Base-by-base conservation (phyloP, 2,797 vertebrate genomes). In the Champsocephalus gunnari region DNA sequence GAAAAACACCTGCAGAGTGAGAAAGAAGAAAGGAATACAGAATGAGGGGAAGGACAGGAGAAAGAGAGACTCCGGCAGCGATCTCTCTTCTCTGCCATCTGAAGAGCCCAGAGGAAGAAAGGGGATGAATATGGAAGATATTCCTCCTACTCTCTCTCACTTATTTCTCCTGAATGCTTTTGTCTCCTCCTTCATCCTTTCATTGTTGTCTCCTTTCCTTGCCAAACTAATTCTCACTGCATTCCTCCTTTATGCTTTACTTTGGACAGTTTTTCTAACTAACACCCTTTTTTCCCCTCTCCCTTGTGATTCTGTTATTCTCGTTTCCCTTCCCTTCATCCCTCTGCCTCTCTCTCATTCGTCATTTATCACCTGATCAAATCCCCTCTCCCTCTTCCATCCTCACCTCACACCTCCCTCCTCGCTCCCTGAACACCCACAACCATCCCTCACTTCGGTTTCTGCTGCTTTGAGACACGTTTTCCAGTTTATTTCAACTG, bases 41-140 rank as follows among this genome's bases (percentile, higher is more conserved):
- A 86, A 88, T 89, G 82, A 91, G 83, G 73, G 67, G 68, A 86
- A 86, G 80, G 75, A 82, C 68, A 70, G 71, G 65, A 75, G 70
- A 77, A 83, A 81, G 81, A 80, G 66, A 70, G 73, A 79, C 84
- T 91, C 91, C 89, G 83, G 87, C 88, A 89, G 87, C 80, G 66
- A 87, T 85, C 86, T 77, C 79, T 83, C 81, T 71, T 89, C 66
- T 53, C 67, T 55, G 71, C 77, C 66, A 83, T 89, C 66, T 87
- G 84, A 90, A 79, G 87, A 85, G 87, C 89, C 89, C 83, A 89
- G 83, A 92, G 88, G 85, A 92, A 85, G 84, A 84, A 71, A 60
- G 61, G 38, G 81, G 84, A 89, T 86, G 85, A 91, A 90, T 90
- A 88, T 86, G 78, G 82, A 81, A 67, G 80, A 88, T 81, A 76